These are phyloP conservation scores for Drosophila falleni DNA, from an alignment of 2,888 invertebrate species.

Conservation along the genomic window DNA sequence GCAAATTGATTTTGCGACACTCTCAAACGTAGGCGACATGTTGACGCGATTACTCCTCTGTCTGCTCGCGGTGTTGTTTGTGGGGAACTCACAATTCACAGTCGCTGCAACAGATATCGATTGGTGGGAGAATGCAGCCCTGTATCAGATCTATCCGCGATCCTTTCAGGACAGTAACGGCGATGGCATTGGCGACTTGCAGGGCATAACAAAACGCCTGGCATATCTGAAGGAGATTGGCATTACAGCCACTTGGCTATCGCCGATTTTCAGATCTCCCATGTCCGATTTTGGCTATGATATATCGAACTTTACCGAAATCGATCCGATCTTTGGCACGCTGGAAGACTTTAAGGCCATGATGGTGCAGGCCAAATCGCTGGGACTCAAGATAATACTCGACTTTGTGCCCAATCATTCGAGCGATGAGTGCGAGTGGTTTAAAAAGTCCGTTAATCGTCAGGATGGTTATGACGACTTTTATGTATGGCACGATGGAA, in stretches of 20 bases:
- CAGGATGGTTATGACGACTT: conserved; percentile 89
- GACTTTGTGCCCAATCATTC: conserved; percentile 91
- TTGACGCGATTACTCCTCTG: conserved; percentile 61
- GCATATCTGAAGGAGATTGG: conserved; percentile 90
- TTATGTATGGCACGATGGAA: conserved; percentile 91
- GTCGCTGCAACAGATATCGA: conserved; percentile 83
- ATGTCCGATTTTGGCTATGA: conserved; percentile 93
- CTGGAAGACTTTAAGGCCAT: conserved; percentile 89
- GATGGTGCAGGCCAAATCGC: conserved; percentile 86
- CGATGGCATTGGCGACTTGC: conserved; percentile 94
- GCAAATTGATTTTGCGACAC: conserved; percentile 57
- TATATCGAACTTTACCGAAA: conserved; percentile 88
- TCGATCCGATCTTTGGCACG: conserved; percentile 88
- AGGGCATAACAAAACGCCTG: conserved; percentile 88
- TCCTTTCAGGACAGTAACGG: conserved; percentile 94
- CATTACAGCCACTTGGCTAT: conserved; percentile 89
- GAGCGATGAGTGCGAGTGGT: conserved; percentile 94
- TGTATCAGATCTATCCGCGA: conserved; percentile 94
- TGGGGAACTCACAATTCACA: not conserved
- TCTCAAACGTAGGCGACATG: conserved; percentile 68
- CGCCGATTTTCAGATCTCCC: conserved; percentile 91
- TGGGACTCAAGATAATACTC: conserved; percentile 87
- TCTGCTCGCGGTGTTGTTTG: conserved; percentile 34
- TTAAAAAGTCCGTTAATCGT: conserved; percentile 89
- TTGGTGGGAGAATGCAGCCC: conserved; percentile 93